These are phyloP conservation scores for Platypus cylindrus DNA, from an alignment of 2,888 invertebrate genomes.

Conservation along the genomic window DNA sequence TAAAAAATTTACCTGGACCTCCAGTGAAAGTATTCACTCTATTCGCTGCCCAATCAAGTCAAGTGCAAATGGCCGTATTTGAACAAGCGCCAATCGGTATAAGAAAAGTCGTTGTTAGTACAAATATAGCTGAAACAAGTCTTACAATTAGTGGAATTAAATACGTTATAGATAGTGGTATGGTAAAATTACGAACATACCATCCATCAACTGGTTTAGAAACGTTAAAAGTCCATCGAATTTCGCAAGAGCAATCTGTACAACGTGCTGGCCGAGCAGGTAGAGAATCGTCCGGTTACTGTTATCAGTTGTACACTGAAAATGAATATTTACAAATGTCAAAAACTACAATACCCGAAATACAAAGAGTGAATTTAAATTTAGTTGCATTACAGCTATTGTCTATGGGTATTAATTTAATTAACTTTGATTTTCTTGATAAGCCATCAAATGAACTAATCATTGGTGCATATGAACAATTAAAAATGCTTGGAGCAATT, in stretches of 20 bases:
- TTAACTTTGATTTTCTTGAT: conserved; percentile 83
- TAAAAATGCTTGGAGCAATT: conserved; percentile 60
- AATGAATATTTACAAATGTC: conserved; percentile 59
- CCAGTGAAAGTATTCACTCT: conserved; percentile 70
- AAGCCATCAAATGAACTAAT: conserved; percentile 65
- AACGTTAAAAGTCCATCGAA: conserved; percentile 62
- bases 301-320: conserved; percentile 79
- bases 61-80: conserved; percentile 82
- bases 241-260: conserved; percentile 87
- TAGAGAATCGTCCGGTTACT: conserved; percentile 69
- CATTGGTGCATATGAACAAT: conserved; percentile 47
- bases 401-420: conserved; percentile 69
- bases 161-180: conserved; percentile 84
- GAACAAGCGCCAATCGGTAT: conserved; percentile 54
- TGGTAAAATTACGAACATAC: conserved; percentile 78
- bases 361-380: conserved; percentile 53
- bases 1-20: conserved; percentile 54
- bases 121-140: conserved; percentile 97
- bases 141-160: conserved; percentile 88
- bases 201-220: conserved; percentile 75
- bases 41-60: conserved; percentile 80
- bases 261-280: conserved; percentile 90
- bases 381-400: conserved; percentile 72
- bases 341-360: conserved; percentile 73
- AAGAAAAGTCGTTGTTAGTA: conserved; percentile 86